Evolutionary conservation across 2,888 invertebrate genomes (phyloP), one percentile per base, ranked within the genome.

Genomic region (Drosophila hawaiiensis): DNA sequence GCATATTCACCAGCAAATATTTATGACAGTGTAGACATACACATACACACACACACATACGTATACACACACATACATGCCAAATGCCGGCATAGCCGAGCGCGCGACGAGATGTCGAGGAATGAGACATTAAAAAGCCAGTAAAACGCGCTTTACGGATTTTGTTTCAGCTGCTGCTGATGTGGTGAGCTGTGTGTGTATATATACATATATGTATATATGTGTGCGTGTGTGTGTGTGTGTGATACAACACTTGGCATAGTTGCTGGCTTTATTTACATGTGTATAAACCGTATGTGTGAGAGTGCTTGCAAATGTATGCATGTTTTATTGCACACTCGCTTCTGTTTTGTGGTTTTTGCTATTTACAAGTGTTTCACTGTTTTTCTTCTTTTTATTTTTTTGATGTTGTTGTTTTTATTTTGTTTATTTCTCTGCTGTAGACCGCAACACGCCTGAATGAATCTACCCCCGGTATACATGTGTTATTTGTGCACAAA

Each of bases 91-190:
- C 72, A 75, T 78, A 70, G 68, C 68, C 77, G 73, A 80, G 79
- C 64, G 72, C 53, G 68, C 81, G 80, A 68, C 72, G 74, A 68
- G 61, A 76, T 78, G 80, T 69, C 71, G 72, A 75, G 74, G 74
- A 65, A 74, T 64, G 86, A 79, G 78, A 82, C 84, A 89, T 86
- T 90, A 90, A 86, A 86, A 90, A 86, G 89, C 89, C 87, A 86
- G 86, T 89, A 87, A 89, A 87, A 84, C 88, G 88, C 90, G 91
- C 74, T 87, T 87, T 91, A 80, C 84, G 91, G 87, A 91, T 87
- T 91, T 91, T 77, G 84, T 89, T 87, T 89, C 70, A 69, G 70
- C 67, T 68, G 73, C 74, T 53, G n/a, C 31, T 31, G 37, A 7
- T 28, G 14, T 35, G 56, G 41, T 31, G 56, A 61, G 52, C 54